Evolutionary conservation across 2,888 invertebrate species (phyloP).

Genomic region (Dolichopus griseipennis): DNA sequence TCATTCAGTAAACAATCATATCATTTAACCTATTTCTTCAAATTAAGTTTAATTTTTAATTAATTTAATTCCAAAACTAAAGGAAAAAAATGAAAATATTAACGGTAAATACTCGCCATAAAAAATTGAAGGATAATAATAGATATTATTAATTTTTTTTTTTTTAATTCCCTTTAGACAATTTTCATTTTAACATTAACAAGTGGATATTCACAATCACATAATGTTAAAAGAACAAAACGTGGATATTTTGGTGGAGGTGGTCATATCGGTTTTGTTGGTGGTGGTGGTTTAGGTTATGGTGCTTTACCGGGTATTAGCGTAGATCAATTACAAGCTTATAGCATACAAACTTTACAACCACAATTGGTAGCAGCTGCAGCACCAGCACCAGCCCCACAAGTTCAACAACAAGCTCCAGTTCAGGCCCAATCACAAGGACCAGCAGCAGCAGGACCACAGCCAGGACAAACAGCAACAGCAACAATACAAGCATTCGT

Average conservation of each 20-base stretch:
- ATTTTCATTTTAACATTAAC: neutral
- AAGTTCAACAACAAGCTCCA: constrained; percentile 11
- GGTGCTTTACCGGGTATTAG: too few relatives aligned
- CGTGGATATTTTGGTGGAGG: neutral
- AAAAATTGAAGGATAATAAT: neutral
- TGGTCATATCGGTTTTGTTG: neutral
- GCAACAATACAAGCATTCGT: constrained; percentile 39
- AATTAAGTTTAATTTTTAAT: neutral
- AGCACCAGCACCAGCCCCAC: constrained; percentile 21
- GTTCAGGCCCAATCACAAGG: constrained; percentile 15
- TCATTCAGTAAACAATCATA: neutral
- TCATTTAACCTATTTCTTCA: neutral
- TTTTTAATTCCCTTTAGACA: neutral
- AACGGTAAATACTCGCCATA: neutral
- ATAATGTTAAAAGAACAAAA: neutral
- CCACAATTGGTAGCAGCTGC: neutral
- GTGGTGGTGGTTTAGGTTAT: neutral
- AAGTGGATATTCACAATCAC: neutral
- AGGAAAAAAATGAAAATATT: neutral
- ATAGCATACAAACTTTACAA: too few relatives aligned
- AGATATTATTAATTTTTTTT: neutral
- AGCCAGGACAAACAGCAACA: constrained; percentile 32
- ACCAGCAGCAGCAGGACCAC: constrained; percentile 25
- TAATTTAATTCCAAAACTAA: neutral
- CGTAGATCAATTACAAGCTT: too few relatives aligned